Base-by-base conservation (phyloP, 2,888 invertebrate species). In the Dysmachus trigonus region DNA sequence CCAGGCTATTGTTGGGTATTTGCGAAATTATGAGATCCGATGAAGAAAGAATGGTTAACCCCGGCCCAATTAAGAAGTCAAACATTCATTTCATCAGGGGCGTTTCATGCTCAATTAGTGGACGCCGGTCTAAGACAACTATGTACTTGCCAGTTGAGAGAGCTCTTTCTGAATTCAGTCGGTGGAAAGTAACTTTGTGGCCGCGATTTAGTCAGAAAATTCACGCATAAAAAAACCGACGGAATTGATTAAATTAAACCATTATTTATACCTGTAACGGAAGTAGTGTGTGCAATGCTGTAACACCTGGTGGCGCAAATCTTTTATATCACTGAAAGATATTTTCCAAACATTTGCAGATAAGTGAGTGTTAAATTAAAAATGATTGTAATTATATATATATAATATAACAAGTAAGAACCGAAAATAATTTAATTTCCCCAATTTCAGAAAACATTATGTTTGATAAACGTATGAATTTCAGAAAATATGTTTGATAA, bases 41-140 rank as follows among this genome's bases (percentile, higher is more conserved):
- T 62, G 47, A 77, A 77, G 30, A 53, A 77, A 77, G 71, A 72
- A 41, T 62, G 85, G 85, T 79, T 86, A 79, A 86, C 86, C 85
- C 47, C 30, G 33, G 73, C 31, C 83, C 83, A 85, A 79, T 86
- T 86, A 86, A 86, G 35, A 72, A 72, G 86, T 86, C 86, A 86
- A 83, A 38, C 83, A 82, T 73, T 31, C 51, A 74, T 15, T 31
- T 74, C 73, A 33, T 81, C 71, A 53, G 47, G 79, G 79, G 79
- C 47, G 79, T 79, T 79, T 51, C 51, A 30, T 79, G 51, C 31
- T 51, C 79, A 79, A 79, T 79, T 79, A 79, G 22, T 30, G 31
- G 47, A 79, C 35, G 76, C 33, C 73, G 15, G 33, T 13, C 73
- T 27, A 31, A 72, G 30, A 15, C 73, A 62, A 62, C 62, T 62